Base-by-base conservation (phyloP, 2,113 vertebrate species). In the Coptodon rendalli region DNA sequence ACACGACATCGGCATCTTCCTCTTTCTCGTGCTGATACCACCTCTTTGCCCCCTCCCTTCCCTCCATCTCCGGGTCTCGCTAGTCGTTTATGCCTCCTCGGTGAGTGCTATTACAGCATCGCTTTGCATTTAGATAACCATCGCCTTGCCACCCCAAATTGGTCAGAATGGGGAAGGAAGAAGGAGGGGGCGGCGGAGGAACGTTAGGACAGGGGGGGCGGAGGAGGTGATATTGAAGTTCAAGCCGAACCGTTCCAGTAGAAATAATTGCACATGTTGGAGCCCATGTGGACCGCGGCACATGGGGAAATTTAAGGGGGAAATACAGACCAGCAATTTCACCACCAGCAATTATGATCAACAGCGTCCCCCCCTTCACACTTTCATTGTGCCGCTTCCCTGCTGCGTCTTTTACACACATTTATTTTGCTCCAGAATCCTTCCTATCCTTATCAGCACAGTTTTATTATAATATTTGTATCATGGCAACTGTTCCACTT, bases 71-170 rank as follows among this genome's bases (percentile, higher is more conserved):
- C 7, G 31, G 90, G 87, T 93, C 92, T 93, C 88, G 45, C 90
- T 57, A 73, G 88, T 86, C 90, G 61, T 95, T 95, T 94, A 93
- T 86, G 87, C 91, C 90, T 93, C 91, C 85, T 93, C 84, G 66
- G 79, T 85, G 92, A 94, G 89, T 91, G 94, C 96, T 95, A 95
- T 96, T 96, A 95, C 92, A 94, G 93, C 95, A 95, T 96, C 95
- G 94, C 96, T 96, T 97, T 96, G 95, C 96, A 97, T 97, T 96
- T 97, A 97, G 94, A 97, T 96, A 96, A 96, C 96, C 91, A 94
- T 94, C 90, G 87, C 94, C 86, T 85, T 92, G 59, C 91, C 89
- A 90, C 88, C 89, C 90, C 90, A 96, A 95, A 96, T 95, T 95
- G 95, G 93, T 93, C 94, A 79, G 85, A 61, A 31, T 54, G 82